These are phyloP conservation scores for Hassar affinis DNA, from an alignment of 2,113 vertebrate genomes.

Conservation along the genomic window DNA sequence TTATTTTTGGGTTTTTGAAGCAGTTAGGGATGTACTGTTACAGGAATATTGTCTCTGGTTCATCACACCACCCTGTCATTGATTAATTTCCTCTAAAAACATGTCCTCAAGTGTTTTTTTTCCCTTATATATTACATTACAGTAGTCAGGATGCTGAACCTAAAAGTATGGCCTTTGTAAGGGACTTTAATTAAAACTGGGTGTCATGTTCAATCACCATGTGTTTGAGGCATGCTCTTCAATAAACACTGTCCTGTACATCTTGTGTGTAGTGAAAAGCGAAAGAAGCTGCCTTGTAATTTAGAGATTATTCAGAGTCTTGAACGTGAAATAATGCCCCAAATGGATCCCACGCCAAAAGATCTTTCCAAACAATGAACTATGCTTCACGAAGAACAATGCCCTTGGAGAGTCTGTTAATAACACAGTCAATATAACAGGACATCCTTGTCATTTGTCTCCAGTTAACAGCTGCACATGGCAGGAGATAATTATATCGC, in stretches of 20 bases:
- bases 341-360: neutral
- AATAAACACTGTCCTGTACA: neutral
- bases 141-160: neutral
- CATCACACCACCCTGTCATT: too few relatives aligned
- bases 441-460: slow-evolving; percentile 16
- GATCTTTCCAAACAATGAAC: slow-evolving; percentile 11
- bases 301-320: neutral
- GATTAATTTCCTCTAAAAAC: too few relatives aligned
- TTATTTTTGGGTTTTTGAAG: neutral
- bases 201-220: neutral
- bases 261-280: neutral
- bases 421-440: slow-evolving; percentile 31
- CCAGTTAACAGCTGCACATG: slow-evolving; percentile 36
- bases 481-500: slow-evolving; percentile 44
- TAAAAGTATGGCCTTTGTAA: neutral
- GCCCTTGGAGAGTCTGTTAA: slow-evolving; percentile 23
- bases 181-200: neutral
- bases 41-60: too few relatives aligned
- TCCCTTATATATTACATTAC: neutral
- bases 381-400: slow-evolving; percentile 19
- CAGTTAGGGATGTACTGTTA: neutral
- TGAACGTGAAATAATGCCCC: neutral
- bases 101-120: too few relatives aligned
- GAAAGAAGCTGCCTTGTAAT: too few relatives aligned
- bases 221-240: neutral